Percentiles rank a stretch among this genome's conserved stretches.
phyloP scores from a whole-genome alignment of 2,888 invertebrate species.

The Aethes cnicana region DNA sequence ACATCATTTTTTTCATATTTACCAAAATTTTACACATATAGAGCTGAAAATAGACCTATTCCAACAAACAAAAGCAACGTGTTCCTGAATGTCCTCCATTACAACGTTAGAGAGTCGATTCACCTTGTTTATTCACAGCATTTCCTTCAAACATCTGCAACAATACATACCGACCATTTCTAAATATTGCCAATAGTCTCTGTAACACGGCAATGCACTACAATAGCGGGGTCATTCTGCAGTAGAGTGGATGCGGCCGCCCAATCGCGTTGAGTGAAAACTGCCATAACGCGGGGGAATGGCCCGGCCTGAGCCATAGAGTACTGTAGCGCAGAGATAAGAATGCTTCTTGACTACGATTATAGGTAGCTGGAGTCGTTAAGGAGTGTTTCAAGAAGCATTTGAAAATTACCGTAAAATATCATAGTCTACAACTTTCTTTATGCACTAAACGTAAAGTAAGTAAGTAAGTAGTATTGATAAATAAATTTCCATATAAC shows the following conservation, averaged over 20 bases:
- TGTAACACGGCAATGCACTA: slow-evolving; percentile 69
- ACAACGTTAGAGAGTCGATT: slow-evolving; percentile 14
- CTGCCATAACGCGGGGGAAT: slow-evolving; percentile 69
- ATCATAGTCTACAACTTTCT: too few species aligned
- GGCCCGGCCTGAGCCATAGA: slow-evolving; percentile 41
- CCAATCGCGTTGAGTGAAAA: slow-evolving; percentile 80
- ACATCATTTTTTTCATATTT: not conserved
- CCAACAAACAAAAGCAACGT: too few species aligned
- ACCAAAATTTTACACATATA: too few species aligned
- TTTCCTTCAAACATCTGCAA: slow-evolving; percentile 4
- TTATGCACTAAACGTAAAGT: too few species aligned
- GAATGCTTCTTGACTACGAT: slow-evolving; percentile 16
- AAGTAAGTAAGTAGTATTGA: too few species aligned
- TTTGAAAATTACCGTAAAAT: not conserved
- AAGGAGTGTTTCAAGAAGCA: not conserved
- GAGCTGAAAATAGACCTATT: too few species aligned
- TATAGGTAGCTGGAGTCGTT: slow-evolving; percentile 6
- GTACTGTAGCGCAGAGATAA: slow-evolving; percentile 20
- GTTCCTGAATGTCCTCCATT: too few species aligned
- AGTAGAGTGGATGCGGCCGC: slow-evolving; percentile 48
- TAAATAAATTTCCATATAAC: too few species aligned
- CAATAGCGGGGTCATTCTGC: slow-evolving; percentile 53
- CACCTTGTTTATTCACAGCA: slow-evolving; percentile 11
- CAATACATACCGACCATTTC: slow-evolving; percentile 22
- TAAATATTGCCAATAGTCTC: slow-evolving; percentile 26